Conservation (phyloP, 1,140 invertebrate species). For the Formica exsecta region DNA sequence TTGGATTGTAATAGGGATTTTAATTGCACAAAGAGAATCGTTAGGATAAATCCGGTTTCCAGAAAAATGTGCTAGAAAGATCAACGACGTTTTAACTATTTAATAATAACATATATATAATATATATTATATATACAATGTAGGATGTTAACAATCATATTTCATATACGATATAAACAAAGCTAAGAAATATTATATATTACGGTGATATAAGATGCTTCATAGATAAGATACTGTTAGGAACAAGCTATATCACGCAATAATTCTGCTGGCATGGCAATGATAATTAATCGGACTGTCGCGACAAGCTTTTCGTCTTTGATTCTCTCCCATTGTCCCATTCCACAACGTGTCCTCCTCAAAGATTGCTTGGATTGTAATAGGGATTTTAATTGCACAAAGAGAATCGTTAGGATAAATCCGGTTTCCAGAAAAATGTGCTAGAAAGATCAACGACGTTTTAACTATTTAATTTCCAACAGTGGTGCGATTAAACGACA, state of each 20-base stretch:
- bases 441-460: conserved; percentile 57
- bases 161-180: not conserved
- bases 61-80: conserved; percentile 52
- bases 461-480: conserved; percentile 8
- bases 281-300: conserved; percentile 55
- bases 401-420: conserved; percentile 56
- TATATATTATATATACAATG: not conserved
- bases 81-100: conserved; percentile 48
- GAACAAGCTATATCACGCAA: conserved; percentile 13
- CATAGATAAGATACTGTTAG: conserved; percentile 7
- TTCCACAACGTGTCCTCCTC: conserved; percentile 20
- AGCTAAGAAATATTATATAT: not conserved
- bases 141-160: not conserved
- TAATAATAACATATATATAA: too few species aligned
- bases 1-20: conserved; percentile 54
- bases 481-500: conserved; percentile 50
- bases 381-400: conserved; percentile 57
- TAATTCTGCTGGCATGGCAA: conserved; percentile 30
- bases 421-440: conserved; percentile 42
- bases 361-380: conserved; percentile 43
- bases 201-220: conserved; percentile 7
- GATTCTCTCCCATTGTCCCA: conserved; percentile 46
- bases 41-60: conserved; percentile 52
- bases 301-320: conserved; percentile 56
- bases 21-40: conserved; percentile 58